Conservation (phyloP, 2,797 vertebrate genomes). For the Sebastes trivittatus region DNA sequence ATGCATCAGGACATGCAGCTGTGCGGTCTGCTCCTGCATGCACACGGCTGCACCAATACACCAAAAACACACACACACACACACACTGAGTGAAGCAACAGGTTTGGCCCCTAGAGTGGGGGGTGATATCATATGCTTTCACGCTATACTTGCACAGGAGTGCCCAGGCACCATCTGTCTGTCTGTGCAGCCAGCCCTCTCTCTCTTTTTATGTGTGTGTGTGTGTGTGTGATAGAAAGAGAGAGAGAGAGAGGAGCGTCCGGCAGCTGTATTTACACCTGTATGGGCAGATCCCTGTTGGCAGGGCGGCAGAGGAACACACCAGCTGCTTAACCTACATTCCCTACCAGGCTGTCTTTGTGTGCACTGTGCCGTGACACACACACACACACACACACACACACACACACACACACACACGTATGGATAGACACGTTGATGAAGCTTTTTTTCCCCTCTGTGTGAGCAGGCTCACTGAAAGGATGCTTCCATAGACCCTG, state of each 20-base stretch:
- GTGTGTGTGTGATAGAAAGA: slow-evolving; percentile 10
- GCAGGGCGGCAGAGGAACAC: slow-evolving; percentile 81
- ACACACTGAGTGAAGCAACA: slow-evolving; percentile 60
- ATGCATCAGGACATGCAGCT: slow-evolving; percentile 68
- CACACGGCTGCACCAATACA: slow-evolving; percentile 28
- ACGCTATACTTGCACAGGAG: slow-evolving; percentile 80
- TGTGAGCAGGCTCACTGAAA: slow-evolving; percentile 7
- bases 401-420: slow-evolving; percentile 12
- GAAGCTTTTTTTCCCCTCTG: slow-evolving; percentile 12
- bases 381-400: slow-evolving; percentile 21
- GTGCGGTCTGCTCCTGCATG: slow-evolving; percentile 47
- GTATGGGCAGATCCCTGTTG: slow-evolving; percentile 88
- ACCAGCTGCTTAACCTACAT: slow-evolving; percentile 87
- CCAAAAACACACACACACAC: slow-evolving; percentile 12
- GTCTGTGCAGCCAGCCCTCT: slow-evolving; percentile 71
- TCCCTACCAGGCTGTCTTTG: slow-evolving; percentile 55
- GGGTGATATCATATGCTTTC: slow-evolving; percentile 73
- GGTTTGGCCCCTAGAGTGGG: slow-evolving; percentile 68
- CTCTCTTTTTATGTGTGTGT: neutral
- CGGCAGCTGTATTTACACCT: slow-evolving; percentile 95
- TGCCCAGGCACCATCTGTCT: slow-evolving; percentile 89
- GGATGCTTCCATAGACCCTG: neutral
- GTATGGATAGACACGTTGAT: neutral
- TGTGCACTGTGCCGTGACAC: slow-evolving; percentile 47
- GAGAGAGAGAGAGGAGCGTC: slow-evolving; percentile 69